phyloP scores from a whole-genome alignment of 2,888 invertebrate species.

The Conistra vaccinii region DNA sequence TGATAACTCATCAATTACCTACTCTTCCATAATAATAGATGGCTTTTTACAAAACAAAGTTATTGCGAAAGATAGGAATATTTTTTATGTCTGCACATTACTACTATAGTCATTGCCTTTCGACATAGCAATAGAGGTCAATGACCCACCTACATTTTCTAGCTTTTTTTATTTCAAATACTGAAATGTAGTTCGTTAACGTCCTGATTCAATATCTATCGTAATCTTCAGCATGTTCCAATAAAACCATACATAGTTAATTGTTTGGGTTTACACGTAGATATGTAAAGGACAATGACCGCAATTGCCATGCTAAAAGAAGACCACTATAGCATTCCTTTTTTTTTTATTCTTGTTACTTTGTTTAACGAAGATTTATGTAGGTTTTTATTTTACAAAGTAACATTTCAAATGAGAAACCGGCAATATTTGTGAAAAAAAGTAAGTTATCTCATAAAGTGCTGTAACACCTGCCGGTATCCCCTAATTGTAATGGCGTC shows the following conservation, averaged over 20 bases:
- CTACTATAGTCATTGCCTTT: neutral
- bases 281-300: neutral
- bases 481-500: slow-evolving; percentile 38
- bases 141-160: neutral
- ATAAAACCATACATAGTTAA: too few species aligned
- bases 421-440: neutral
- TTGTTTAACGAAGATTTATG: neutral
- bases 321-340: neutral
- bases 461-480: slow-evolving; percentile 35
- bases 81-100: slow-evolving; percentile 9
- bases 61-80: slow-evolving; percentile 2
- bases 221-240: too few species aligned
- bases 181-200: neutral
- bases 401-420: neutral
- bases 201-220: too few species aligned
- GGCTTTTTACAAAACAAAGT: neutral
- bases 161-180: neutral
- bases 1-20: slow-evolving; percentile 30
- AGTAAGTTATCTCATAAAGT: slow-evolving; percentile 1
- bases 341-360: neutral
- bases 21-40: slow-evolving; percentile 6
- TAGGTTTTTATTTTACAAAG: neutral
- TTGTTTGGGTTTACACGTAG: too few species aligned
- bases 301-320: neutral
- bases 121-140: neutral